Base-by-base conservation (phyloP, 2,888 invertebrate species). In the Netelia melanura region DNA sequence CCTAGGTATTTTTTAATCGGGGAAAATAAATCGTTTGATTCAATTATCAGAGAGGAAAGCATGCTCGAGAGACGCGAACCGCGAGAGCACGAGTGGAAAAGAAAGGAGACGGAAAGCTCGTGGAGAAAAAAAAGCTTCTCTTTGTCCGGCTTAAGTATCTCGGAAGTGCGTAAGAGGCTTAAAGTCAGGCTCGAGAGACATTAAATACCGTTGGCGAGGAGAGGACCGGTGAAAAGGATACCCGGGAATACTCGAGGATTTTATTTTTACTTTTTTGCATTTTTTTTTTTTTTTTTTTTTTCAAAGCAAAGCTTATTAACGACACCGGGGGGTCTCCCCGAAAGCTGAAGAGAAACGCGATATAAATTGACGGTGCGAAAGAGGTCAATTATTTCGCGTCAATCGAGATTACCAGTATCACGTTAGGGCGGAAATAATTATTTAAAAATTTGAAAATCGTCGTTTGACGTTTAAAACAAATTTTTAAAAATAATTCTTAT, bases 21-120 rank as follows among this genome's bases (percentile, higher is more conserved):
- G 76, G 88, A 92, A 91, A 93, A 93, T 93, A 93, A 93, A 93
- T 93, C 92, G 93, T 93, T 93, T 93, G 90, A 92, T 92, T 92
- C 92, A 92, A 93, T 93, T 93, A 93, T 93, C 92, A 90, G 89
- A 88, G 88, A 88, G 84, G 71, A 83, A 68, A 79, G 72, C 71
- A 75, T 56, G 77, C 77, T 64, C 80, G 68, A 81, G 76, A 83
- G 72, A 78, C 71, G 70, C 23, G 70, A 70, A 52, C 72, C 81
- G 64, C 81, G 77, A 81, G 84, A 74, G 71, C 74, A 79, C 67
- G 74, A 78, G 81, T 23, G 44, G 75, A 72, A 79, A 85, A 74
- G 58, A 58, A 21, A 23, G 43, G 30, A 80, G 21, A 21, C 38
- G 58, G 75, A 81, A 82, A 87, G 80, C 86, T 87, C 85, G 89